Evolutionary conservation across 1,140 invertebrate species (phyloP), one percentile per base, ranked within the genome.

Genomic region (Drosophila watanabei): DNA sequence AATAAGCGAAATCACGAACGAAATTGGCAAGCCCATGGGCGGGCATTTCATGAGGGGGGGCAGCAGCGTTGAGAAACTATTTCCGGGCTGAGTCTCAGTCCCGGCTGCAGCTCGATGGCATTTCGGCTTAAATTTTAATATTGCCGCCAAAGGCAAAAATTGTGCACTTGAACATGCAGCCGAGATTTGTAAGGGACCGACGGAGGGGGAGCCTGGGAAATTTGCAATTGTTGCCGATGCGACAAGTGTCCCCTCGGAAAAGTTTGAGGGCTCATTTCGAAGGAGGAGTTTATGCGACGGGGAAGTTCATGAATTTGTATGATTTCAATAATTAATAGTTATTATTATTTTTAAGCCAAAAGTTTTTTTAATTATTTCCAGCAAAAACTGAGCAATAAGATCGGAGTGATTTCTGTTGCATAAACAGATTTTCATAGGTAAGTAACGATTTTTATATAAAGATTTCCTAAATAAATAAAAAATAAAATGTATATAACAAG

Each of bases 111-210:
- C 82, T 78, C 75, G 51, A 71, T 82, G 76, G 82, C 83, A 87
- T 79, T 77, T 88, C 66, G 64, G 65, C 85, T 81, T 85, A 59
- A 90, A 88, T 88, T 82, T 88, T 89, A 85, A 88, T 88, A 88
- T 88, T 78, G 78, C 75, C 65, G 75, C 85, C 85, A 52, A 72
- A 75, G 77, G 85, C 73, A 76, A 61, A 70, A 65, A 77, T 66
- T 83, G 71, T 79, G 59, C 75, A 79, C 76, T 79, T 79, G 52
- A 79, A 78, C 75, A 70, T 60, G 56, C 75, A 49, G 48, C 24
- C 0, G 39, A 58, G 39, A 49, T 46, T 46, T 56, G 24, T 18
- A 20, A 3, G 41, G 43, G 41, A 14, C 14, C 5, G 20, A 5
- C 33, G 37, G 1, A 16, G 48, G 33, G 6, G 16, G 20, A 14